Evolutionary conservation across 2,888 invertebrate genomes (phyloP).

Genomic region (Trichopoda pennipes): DNA sequence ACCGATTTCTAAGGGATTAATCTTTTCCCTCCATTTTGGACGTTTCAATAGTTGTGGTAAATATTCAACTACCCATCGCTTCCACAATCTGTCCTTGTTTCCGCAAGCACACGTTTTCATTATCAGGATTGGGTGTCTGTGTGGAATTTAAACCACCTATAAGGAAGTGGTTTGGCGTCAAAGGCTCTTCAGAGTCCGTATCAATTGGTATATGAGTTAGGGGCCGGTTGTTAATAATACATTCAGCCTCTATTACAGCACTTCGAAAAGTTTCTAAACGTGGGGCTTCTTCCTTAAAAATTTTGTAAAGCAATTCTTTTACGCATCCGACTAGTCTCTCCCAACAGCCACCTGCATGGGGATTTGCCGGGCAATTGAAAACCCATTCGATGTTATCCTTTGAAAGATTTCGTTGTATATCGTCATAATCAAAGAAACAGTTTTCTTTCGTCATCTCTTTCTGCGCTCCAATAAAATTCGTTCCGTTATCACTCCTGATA

Average conservation of each 20-base stretch:
- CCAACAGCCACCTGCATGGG: no score
- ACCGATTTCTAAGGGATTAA: conserved; percentile 27
- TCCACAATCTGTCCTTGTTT: conserved; percentile 59
- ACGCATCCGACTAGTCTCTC: no score
- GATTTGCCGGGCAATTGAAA: conserved; percentile 60
- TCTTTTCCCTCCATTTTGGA: conserved; percentile 54
- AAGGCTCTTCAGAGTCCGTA: conserved; percentile 49
- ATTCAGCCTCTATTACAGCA: conserved; percentile 61
- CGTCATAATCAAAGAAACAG: conserved; percentile 47
- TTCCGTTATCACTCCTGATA: conserved; percentile 58
- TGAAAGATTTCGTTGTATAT: conserved; percentile 28
- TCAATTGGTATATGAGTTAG: conserved; percentile 58
- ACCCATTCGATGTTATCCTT: conserved; percentile 52
- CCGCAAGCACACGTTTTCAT: conserved; percentile 25
- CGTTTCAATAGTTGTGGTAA: conserved; percentile 52
- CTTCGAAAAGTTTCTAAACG: conserved; percentile 62
- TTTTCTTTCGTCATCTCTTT: conserved; percentile 42
- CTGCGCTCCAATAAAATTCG: conserved; percentile 49
- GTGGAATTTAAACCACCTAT: conserved; percentile 54
- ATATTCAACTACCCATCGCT: conserved; percentile 50
- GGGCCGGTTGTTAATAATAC: conserved; percentile 60
- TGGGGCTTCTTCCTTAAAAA: conserved; percentile 44
- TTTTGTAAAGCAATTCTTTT: conserved; percentile 40
- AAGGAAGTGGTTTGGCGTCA: conserved; percentile 66
- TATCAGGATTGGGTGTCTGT: conserved; percentile 50